phyloP scores from a whole-genome alignment of 53 echinoderm and acorn worm genomes.

The Astropecten irregularis region DNA sequence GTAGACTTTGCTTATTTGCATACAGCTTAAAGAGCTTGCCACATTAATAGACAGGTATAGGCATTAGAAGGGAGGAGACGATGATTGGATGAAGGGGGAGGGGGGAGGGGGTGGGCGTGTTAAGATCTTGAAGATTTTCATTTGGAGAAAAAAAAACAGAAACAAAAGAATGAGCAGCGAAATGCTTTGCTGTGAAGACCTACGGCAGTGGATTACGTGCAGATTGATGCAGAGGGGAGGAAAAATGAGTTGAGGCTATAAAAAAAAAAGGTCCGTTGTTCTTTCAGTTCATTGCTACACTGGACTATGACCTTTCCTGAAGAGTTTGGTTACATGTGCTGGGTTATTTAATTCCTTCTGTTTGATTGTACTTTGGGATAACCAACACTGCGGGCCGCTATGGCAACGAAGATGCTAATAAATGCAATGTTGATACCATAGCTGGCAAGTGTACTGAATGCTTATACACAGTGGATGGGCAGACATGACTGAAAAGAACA shows the following conservation, averaged over 20 bases:
- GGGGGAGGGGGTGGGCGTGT: background rate
- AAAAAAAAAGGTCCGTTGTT: conserved; percentile 38
- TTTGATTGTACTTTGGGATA: conserved; percentile 15
- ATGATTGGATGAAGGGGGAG: no score
- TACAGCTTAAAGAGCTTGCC: conserved; percentile 46
- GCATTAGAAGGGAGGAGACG: background rate
- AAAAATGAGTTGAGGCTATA: background rate
- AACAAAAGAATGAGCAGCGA: background rate
- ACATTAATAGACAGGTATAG: conserved; percentile 44
- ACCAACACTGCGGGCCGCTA: background rate
- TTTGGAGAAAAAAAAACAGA: background rate
- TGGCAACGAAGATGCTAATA: no score
- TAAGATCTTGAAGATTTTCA: conserved; percentile 48
- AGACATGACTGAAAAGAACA: no score
- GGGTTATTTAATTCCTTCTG: background rate
- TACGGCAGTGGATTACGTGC: background rate
- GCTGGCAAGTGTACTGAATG: no score
- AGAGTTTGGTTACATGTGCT: background rate
- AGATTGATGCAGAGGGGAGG: conserved; percentile 32
- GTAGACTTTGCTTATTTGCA: conserved; percentile 29
- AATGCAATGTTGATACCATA: no score
- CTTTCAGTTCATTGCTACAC: conserved; percentile 38
- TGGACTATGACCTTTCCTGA: conserved; percentile 13
- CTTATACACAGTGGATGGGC: no score
- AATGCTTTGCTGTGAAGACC: background rate